phyloP scores from a whole-genome alignment of 2,797 vertebrate genomes.

The Aeoliscus strigatus region DNA sequence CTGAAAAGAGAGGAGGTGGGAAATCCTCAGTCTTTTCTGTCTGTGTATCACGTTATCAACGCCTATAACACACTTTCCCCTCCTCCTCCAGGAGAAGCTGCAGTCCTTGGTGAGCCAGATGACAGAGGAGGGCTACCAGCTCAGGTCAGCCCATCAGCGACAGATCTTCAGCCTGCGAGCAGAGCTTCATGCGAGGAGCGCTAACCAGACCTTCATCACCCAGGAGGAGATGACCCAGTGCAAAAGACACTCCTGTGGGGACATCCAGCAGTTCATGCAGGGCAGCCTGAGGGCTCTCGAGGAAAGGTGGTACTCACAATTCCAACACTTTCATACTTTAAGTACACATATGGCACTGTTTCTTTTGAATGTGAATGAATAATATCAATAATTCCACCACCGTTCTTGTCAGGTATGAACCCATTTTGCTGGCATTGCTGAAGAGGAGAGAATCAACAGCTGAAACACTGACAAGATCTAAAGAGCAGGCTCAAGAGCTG shows the following conservation, averaged over 20 bases:
- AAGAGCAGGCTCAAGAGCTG: slow-evolving; percentile 80
- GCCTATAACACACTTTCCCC: not conserved
- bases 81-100: slow-evolving; percentile 68
- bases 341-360: not conserved
- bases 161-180: slow-evolving; percentile 66
- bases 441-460: slow-evolving; percentile 79
- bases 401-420: slow-evolving; percentile 75
- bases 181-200: slow-evolving; percentile 52
- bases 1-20: slow-evolving; percentile 70
- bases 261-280: slow-evolving; percentile 86
- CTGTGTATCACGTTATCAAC: not conserved
- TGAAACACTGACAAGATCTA: slow-evolving; percentile 75
- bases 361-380: too few relatives aligned
- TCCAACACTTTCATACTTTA: not conserved
- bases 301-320: slow-evolving; percentile 55
- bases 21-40: not conserved
- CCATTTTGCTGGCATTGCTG: slow-evolving; percentile 82
- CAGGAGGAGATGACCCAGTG: slow-evolving; percentile 80
- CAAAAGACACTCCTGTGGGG: slow-evolving; percentile 74
- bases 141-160: slow-evolving; percentile 74
- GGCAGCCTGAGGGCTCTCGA: slow-evolving; percentile 81
- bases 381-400: not conserved
- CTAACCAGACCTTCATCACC: slow-evolving; percentile 57
- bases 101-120: slow-evolving; percentile 74
- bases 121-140: slow-evolving; percentile 73